phyloP scores from a whole-genome alignment of 2,888 invertebrate species.

The Macrophya annulata region DNA sequence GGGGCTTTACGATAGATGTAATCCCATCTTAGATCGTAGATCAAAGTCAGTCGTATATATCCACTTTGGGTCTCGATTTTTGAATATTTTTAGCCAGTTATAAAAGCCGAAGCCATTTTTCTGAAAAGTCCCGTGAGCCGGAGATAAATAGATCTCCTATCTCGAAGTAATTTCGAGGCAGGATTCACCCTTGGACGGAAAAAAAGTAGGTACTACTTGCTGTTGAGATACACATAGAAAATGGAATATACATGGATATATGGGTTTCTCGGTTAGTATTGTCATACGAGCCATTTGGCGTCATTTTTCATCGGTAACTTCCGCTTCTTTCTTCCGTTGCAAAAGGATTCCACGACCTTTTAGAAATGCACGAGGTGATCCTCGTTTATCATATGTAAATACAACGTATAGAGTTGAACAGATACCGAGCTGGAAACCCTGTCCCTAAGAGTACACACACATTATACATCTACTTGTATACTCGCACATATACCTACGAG shows the following conservation, averaged over 20 bases:
- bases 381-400: slow-evolving; percentile 57
- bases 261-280: slow-evolving; percentile 58
- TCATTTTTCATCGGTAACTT: slow-evolving; percentile 64
- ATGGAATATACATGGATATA: slow-evolving; percentile 27
- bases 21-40: not conserved
- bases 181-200: not conserved
- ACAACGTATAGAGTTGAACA: slow-evolving; percentile 46
- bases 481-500: not conserved
- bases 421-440: slow-evolving; percentile 31
- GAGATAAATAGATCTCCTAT: slow-evolving; percentile 70
- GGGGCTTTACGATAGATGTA: not conserved
- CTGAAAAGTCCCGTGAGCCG: slow-evolving; percentile 69
- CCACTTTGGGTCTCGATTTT: not conserved
- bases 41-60: not conserved
- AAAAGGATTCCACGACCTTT: slow-evolving; percentile 51
- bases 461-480: too few species aligned
- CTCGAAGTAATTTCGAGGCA: slow-evolving; percentile 55
- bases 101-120: slow-evolving; percentile 70
- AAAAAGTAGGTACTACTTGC: slow-evolving; percentile 14
- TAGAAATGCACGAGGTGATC: slow-evolving; percentile 56
- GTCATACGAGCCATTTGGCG: slow-evolving; percentile 64
- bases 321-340: slow-evolving; percentile 53
- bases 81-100: slow-evolving; percentile 8
- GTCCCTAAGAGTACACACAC: slow-evolving; percentile 23
- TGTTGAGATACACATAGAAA: not conserved